Base-by-base conservation (phyloP, 37 sponge, comb jelly and placozoan genomes). In the Haliclona indistincta region DNA sequence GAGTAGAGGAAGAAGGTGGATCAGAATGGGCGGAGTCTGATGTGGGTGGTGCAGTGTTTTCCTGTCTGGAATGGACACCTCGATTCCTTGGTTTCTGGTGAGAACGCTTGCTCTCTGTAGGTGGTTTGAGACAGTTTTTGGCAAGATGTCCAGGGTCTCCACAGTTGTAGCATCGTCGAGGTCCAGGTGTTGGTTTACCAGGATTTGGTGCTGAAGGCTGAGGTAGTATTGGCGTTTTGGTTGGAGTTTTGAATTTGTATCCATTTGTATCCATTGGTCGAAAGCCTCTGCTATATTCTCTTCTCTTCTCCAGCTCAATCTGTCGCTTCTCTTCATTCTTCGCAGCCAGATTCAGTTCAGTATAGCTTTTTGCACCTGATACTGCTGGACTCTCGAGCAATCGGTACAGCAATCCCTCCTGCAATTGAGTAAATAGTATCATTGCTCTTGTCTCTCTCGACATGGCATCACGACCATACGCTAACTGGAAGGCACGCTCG, bases 401-500 rank as follows among this genome's bases (percentile, higher is more conserved):
- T 33, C 39, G 0, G 25, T 49, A 11, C 35, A 56, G 26, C 19
- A 79, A 32, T n/a, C 79, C 70, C 25, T 79, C 80, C n/a, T 70
- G 70, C 42, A 79, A 13, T 28, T 79, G 80, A 1, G 49, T 51
- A 64, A 32, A 49, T 37, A 71, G 53, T 39, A 78, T 55, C 23
- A 58, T 33, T 22, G 51, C 45, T 35, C 68, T 44, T 23, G 78
- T 78, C 29, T 78, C 68, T 56, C 0, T 26, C 1, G 78, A 67
- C 78, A 78, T 78, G n/a, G 37, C 39, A 20, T 78, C 78, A 30
- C 43, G 66, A 17, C 78, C 58, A 43, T 78, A 78, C 2, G 78
- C 78, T 41, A 67, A 19, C 8, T 30, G 38, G 43, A 78, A 78
- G 0, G 54, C 54, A n/a, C 53, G 54, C 62, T 78, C 78, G 56